Evolutionary conservation across 2,888 invertebrate genomes (phyloP).

Genomic region (Schizotus pectinicornis): DNA sequence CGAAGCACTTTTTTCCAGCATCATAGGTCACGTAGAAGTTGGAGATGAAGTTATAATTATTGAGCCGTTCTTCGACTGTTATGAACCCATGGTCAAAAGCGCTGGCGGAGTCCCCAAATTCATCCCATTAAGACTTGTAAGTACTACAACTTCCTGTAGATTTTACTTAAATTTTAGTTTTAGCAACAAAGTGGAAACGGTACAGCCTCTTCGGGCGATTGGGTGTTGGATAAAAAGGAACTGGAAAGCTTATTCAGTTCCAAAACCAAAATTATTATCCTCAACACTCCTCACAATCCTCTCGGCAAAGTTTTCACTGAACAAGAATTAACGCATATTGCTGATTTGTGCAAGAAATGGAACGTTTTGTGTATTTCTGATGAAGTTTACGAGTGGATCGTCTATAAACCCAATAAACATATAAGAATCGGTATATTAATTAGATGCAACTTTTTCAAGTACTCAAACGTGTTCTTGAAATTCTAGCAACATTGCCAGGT

Average conservation of each 20-base stretch:
- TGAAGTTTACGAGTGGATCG: slow-evolving; percentile 99
- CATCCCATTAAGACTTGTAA: slow-evolving; percentile 84
- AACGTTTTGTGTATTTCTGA: slow-evolving; percentile 92
- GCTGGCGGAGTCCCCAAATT: slow-evolving; percentile 88
- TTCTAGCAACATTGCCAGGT: slow-evolving; percentile 82
- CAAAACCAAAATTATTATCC: slow-evolving; percentile 91
- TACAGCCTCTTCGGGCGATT: slow-evolving; percentile 76
- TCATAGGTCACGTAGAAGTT: slow-evolving; percentile 81
- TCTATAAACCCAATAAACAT: slow-evolving; percentile 82
- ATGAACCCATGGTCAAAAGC: slow-evolving; percentile 90
- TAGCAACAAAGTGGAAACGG: slow-evolving; percentile 32
- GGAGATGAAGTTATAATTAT: slow-evolving; percentile 95
- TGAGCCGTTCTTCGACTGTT: slow-evolving; percentile 98
- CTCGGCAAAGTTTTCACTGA: slow-evolving; percentile 86
- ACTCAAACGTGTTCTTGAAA: not conserved
- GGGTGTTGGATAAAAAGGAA: slow-evolving; percentile 85
- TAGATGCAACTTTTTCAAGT: not conserved
- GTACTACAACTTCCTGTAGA: too few species aligned
- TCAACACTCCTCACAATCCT: slow-evolving; percentile 99
- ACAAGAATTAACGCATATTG: slow-evolving; percentile 77
- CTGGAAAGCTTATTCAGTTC: slow-evolving; percentile 79
- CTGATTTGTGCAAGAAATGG: slow-evolving; percentile 88
- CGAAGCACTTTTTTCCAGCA: slow-evolving; percentile 86
- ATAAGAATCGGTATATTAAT: slow-evolving; percentile 80
- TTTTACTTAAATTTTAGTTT: slow-evolving; percentile 2